Conservation (phyloP, 2,888 invertebrate species). For the Halictus quadricinctus region DNA sequence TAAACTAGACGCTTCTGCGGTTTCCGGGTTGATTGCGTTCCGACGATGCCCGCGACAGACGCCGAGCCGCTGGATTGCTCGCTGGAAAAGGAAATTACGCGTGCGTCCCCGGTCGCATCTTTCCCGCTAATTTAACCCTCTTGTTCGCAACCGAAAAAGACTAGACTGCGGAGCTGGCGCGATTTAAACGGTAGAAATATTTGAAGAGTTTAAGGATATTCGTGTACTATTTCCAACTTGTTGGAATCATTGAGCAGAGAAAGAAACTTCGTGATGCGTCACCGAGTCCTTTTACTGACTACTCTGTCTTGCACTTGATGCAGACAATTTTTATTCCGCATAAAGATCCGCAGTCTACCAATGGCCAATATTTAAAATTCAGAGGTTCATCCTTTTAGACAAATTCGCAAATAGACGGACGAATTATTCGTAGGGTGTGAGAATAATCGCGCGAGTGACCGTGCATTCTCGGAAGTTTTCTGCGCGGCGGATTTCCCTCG, state of each 20-base stretch:
- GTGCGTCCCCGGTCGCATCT: neutral
- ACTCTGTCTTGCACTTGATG: too few species aligned
- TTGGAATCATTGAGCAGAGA: too few species aligned
- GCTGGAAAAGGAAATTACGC: neutral
- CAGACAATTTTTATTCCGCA: neutral
- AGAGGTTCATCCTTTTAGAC: neutral
- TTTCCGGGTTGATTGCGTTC: conserved; percentile 13
- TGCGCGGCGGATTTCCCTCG: neutral
- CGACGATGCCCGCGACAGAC: neutral
- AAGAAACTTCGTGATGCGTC: neutral
- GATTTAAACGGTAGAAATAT: neutral
- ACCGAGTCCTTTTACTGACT: too few species aligned
- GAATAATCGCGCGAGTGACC: neutral
- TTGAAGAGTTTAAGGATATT: neutral
- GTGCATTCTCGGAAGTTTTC: neutral
- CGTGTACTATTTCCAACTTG: neutral
- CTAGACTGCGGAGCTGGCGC: too few species aligned
- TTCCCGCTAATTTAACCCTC: neutral
- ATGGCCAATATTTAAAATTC: neutral
- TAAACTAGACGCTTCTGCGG: conserved; percentile 30
- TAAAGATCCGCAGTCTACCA: neutral
- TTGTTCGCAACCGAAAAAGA: neutral
- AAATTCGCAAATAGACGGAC: neutral
- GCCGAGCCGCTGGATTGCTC: neutral
- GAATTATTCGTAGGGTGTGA: neutral